Base-by-base conservation (phyloP, 2,797 vertebrate genomes). In the Mionectes olivaceus region DNA sequence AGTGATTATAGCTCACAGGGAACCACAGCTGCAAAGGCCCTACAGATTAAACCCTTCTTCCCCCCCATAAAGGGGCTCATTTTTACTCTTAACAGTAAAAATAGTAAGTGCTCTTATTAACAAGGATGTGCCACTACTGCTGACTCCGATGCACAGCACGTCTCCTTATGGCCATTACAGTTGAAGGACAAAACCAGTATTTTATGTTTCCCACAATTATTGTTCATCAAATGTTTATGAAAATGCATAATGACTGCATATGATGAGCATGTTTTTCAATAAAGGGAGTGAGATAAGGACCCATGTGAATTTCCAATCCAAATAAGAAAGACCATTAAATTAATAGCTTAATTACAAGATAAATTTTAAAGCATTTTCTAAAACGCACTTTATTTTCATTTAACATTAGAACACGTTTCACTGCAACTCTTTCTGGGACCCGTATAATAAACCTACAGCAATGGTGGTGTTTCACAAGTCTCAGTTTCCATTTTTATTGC, bases 201-300 rank as follows among this genome's bases (percentile, higher is more conserved):
- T 95, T 96, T 87, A 91, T 73, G 50, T 91, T 96, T 93, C 90
- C 88, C 83, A 43, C 77, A 60, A 88, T 95, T 93, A 93, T 79
- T 96, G 91, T 96, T 94, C 91, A 83, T 92, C 89, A 92, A 61
- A 88, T 79, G 94, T 84, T 96, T 93, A 82, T 90, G 83, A 91
- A 94, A 94, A 81, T 6, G 39, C 47, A 44, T 94, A 94, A 93
- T 86, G 67, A 82, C 74, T 69, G 39, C 0, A 2, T 53, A 16
- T 64, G 83, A 90, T 69, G 88, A 73, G 85, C 5, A 3, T 0
- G 0, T 46, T 52, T 60, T 79, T 88, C 83, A 78, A 52, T 67
- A 78, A 70, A 13, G 1, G 59, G 50, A 57, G 49, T 8, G 50
- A 73, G 67, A 76, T 14, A 67, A 86, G 33, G 49, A 76, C 63